phyloP scores from a whole-genome alignment of 2,888 invertebrate species.

The Troides aeacus region DNA sequence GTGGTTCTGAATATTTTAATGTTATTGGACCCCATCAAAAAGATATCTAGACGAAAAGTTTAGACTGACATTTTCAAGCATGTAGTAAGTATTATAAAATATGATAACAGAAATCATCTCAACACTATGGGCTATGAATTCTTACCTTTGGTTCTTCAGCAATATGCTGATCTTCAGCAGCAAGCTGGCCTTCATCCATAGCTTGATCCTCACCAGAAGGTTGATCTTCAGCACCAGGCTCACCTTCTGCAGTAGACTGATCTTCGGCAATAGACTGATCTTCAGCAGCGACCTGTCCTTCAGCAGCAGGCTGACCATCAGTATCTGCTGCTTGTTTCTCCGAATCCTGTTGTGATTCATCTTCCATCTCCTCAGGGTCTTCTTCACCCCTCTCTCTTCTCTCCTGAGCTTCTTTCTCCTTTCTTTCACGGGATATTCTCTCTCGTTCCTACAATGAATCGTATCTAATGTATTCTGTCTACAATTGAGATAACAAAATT shows the following conservation, averaged over 20 bases:
- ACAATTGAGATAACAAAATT: too few species aligned
- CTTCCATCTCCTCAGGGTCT: conserved; percentile 38
- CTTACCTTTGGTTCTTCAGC: neutral
- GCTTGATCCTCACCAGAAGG: too few species aligned
- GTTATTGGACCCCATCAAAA: too few species aligned
- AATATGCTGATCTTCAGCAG: too few species aligned
- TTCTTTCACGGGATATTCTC: conserved; percentile 46
- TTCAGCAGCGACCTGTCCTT: conserved; percentile 23
- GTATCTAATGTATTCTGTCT: too few species aligned
- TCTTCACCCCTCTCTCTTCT: conserved; percentile 32
- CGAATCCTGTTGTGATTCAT: conserved; percentile 36
- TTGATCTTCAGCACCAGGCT: too few species aligned
- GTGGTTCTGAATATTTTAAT: too few species aligned
- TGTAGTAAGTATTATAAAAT: too few species aligned
- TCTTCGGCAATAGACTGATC: conserved; percentile 30
- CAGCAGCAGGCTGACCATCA: conserved; percentile 34
- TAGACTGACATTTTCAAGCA: too few species aligned
- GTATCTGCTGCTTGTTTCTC: conserved; percentile 32
- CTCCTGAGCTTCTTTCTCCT: conserved; percentile 35
- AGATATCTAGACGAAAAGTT: too few species aligned
- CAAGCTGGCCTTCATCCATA: too few species aligned
- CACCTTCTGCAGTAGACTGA: conserved; percentile 23
- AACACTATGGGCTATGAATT: neutral
- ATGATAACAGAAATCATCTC: too few species aligned
- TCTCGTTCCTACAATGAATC: conserved; percentile 50